phyloP scores from a whole-genome alignment of 2,797 vertebrate genomes.

The Phataginus tetradactyla region DNA sequence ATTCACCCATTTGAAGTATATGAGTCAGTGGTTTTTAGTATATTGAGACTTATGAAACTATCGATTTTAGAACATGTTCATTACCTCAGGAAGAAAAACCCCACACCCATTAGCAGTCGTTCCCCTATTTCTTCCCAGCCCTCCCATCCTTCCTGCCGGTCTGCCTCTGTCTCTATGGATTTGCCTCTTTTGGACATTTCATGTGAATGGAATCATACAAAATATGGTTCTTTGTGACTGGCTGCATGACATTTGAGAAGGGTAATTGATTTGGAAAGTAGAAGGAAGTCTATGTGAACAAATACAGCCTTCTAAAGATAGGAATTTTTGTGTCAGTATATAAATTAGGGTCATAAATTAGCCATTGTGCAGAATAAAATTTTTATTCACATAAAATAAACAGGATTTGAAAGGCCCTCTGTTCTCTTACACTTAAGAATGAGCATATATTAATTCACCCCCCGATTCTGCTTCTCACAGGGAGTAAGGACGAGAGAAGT shows the following conservation, averaged over 20 bases:
- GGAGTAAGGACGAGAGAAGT: background rate
- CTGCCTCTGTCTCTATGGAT: background rate
- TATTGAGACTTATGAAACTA: background rate
- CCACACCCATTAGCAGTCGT: rapidly evolving
- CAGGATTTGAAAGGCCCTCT: no score
- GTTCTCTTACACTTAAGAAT: no score
- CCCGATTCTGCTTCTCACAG: background rate
- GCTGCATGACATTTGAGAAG: background rate
- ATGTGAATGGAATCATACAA: background rate
- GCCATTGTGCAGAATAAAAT: no score
- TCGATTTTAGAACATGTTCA: background rate
- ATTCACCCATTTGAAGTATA: background rate
- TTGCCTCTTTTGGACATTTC: background rate
- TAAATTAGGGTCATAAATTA: background rate
- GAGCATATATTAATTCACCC: background rate
- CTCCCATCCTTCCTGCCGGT: rapidly evolving
- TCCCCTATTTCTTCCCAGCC: background rate
- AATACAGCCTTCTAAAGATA: background rate
- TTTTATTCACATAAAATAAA: no score
- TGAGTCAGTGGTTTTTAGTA: background rate
- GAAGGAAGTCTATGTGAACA: background rate
- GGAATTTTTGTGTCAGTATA: background rate
- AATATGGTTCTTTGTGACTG: background rate
- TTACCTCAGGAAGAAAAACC: background rate
- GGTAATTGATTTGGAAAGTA: background rate